Conservation (phyloP, 2,888 invertebrate species). For the Melanostoma mellinum region DNA sequence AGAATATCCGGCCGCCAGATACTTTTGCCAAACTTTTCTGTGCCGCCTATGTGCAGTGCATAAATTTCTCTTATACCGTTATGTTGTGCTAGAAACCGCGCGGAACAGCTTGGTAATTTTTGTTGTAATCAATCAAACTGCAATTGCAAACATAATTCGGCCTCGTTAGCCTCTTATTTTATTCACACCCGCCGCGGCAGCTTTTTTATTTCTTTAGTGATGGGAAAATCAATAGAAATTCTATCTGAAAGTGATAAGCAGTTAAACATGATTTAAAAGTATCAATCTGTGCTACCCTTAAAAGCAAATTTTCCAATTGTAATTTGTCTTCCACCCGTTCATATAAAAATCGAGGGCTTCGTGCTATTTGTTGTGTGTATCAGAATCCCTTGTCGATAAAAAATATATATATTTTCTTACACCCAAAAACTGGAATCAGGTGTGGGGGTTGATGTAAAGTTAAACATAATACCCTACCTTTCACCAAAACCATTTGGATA, state of each 20-base stretch:
- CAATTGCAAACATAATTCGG: conserved; percentile 56
- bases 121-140: conserved; percentile 27
- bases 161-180: background rate
- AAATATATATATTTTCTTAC: no score
- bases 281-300: conserved; percentile 7
- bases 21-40: conserved; percentile 14
- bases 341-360: conserved; percentile 4
- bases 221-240: conserved; percentile 1
- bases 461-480: background rate
- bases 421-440: background rate
- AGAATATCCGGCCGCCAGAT: conserved; percentile 27
- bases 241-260: background rate
- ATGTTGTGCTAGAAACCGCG: conserved; percentile 30
- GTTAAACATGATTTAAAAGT: background rate
- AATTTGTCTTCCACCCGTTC: conserved; percentile 15
- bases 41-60: conserved; percentile 42
- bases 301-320: no score
- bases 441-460: no score
- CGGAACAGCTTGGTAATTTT: conserved; percentile 37
- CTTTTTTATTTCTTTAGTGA: background rate
- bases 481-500: conserved; percentile 7
- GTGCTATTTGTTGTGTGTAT: conserved; percentile 16
- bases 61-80: conserved; percentile 25
- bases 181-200: background rate
- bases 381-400: background rate